These are phyloP conservation scores for Nycticorax nycticorax DNA, from an alignment of 2,113 vertebrate genomes.

Conservation along the genomic window DNA sequence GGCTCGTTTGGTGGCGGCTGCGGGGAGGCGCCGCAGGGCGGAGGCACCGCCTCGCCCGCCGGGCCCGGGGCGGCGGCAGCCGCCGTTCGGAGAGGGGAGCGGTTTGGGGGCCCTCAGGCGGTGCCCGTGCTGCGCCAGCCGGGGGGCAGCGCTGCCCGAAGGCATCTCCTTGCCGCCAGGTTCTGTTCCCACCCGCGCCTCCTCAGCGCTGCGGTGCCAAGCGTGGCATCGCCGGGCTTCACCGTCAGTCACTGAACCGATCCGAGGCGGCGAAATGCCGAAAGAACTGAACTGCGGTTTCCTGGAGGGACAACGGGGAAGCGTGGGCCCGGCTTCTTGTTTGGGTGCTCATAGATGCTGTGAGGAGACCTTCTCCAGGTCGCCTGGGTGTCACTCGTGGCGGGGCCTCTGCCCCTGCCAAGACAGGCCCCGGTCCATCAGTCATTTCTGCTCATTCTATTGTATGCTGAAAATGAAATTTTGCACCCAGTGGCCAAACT, in stretches of 20 bases:
- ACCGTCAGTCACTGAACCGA: neutral
- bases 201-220: neutral
- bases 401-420: neutral
- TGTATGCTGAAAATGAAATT: neutral
- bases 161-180: neutral
- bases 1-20: fast-evolving
- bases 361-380: neutral
- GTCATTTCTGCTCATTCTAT: neutral
- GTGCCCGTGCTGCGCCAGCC: neutral
- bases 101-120: neutral
- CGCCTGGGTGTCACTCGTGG: fast-evolving
- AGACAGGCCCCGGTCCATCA: neutral
- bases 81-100: neutral
- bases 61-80: fast-evolving
- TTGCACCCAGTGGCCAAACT: neutral
- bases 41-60: fast-evolving
- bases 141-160: neutral
- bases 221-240: fast-evolving
- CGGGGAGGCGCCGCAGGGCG: neutral
- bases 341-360: fast-evolving
- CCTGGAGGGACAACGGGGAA: neutral
- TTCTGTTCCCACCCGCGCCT: neutral
- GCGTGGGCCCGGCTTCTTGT: neutral
- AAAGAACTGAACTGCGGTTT: neutral
- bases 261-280: neutral